phyloP scores from a whole-genome alignment of 1,140 invertebrate species.

The Phortica variegata region DNA sequence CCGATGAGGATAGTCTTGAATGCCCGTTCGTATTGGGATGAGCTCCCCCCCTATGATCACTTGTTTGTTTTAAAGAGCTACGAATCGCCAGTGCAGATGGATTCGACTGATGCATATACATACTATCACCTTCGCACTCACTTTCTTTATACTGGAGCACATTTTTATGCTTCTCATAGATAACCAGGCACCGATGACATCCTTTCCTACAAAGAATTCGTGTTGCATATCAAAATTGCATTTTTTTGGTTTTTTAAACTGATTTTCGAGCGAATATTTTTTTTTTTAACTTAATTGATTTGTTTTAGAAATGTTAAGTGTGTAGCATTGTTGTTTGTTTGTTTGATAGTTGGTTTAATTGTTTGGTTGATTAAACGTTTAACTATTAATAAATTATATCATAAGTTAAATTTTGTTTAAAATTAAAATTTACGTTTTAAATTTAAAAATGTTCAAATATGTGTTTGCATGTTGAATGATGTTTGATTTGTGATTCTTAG shows the following conservation, averaged over 20 bases:
- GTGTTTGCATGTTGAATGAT: no score
- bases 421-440: background rate
- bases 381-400: no score
- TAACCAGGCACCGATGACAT: constrained; percentile 87
- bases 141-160: constrained; percentile 96
- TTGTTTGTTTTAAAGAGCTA: constrained; percentile 58
- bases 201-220: constrained; percentile 55
- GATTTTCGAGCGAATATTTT: constrained; percentile 17
- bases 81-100: constrained; percentile 58
- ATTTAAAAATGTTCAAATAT: no score
- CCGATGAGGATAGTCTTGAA: constrained; percentile 58
- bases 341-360: constrained; percentile 3
- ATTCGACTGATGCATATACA: constrained; percentile 58
- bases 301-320: constrained; percentile 16
- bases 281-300: constrained; percentile 7
- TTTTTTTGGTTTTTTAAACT: constrained; percentile 21
- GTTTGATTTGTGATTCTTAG: no score
- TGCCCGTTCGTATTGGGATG: constrained; percentile 58
- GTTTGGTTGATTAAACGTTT: constrained; percentile 5
- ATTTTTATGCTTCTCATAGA: constrained; percentile 88
- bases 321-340: constrained; percentile 1
- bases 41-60: constrained; percentile 58
- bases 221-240: constrained; percentile 47
- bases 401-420: no score
- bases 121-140: constrained; percentile 69